Evolutionary conservation across 2,888 invertebrate genomes (phyloP).

Genomic region (Yponomeuta sedellus): DNA sequence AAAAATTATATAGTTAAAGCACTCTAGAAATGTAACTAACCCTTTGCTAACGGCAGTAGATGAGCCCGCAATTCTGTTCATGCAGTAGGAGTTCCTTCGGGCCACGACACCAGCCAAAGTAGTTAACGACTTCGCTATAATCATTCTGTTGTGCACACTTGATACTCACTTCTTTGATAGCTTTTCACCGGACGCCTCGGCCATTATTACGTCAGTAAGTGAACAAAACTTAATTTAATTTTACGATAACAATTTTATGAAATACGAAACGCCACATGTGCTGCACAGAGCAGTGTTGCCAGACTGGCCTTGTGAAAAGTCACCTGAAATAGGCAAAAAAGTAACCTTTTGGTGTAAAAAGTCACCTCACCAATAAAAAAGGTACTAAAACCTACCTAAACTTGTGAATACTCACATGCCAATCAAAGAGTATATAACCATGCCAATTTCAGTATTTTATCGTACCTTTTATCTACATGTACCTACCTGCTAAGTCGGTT

Average conservation of each 20-base stretch:
- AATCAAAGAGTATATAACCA: no score
- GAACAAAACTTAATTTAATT: not conserved
- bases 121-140: constrained; percentile 38
- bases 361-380: no score
- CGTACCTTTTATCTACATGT: no score
- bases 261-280: constrained; percentile 7
- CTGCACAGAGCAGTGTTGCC: not conserved
- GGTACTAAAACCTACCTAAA: no score
- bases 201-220: constrained; percentile 61
- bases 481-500: no score
- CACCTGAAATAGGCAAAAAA: no score
- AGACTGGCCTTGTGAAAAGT: no score
- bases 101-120: constrained; percentile 30
- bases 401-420: no score
- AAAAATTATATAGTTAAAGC: constrained; percentile 23
- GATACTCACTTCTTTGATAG: constrained; percentile 82
- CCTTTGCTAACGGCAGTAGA: constrained; percentile 52
- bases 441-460: no score
- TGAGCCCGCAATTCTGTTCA: constrained; percentile 40
- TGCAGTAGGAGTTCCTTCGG: constrained; percentile 35
- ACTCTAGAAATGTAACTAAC: constrained; percentile 40
- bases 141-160: constrained; percentile 31
- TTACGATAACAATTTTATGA: not conserved
- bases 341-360: no score
- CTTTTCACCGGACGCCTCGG: constrained; percentile 75